These are phyloP conservation scores for Drosophila subsilvestris DNA, from an alignment of 2,888 invertebrate species.

Conservation along the genomic window DNA sequence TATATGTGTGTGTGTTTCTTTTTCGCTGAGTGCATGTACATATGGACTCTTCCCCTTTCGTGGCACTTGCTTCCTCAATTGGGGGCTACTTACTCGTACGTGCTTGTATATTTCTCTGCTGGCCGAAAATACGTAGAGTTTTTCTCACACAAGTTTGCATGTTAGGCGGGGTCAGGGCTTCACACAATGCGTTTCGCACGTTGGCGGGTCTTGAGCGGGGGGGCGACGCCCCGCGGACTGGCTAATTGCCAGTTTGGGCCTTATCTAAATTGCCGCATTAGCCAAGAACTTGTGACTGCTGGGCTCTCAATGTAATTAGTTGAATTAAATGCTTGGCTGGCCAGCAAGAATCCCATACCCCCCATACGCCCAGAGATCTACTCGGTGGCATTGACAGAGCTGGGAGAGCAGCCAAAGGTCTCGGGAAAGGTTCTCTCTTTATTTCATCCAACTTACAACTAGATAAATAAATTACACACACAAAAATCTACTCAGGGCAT, in stretches of 20 bases:
- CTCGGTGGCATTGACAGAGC: conserved; percentile 26
- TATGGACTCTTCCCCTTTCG: neutral
- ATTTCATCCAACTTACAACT: conserved; percentile 24
- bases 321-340: conserved; percentile 76
- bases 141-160: conserved; percentile 55
- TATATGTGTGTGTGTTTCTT: neutral
- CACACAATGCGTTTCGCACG: conserved; percentile 69
- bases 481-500: neutral
- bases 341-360: conserved; percentile 46
- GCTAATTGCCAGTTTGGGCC: conserved; percentile 73
- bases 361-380: neutral
- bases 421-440: neutral
- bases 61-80: conserved; percentile 12
- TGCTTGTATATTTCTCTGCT: conserved; percentile 40
- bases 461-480: conserved; percentile 57
- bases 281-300: conserved; percentile 74
- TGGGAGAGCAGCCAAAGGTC: neutral
- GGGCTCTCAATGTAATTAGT: conserved; percentile 64
- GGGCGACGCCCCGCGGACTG: conserved; percentile 14
- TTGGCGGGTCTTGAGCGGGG: conserved; percentile 26
- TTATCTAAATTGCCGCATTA: conserved; percentile 79
- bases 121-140: conserved; percentile 40
- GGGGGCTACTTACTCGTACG: neutral
- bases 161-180: conserved; percentile 78
- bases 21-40: neutral